A percentile compares a stretch with the other conserved stretches of the same genome.
These are phyloP conservation scores for Dromococcyx pavoninus DNA, from an alignment of 2,797 vertebrate species.

Conservation along the genomic window DNA sequence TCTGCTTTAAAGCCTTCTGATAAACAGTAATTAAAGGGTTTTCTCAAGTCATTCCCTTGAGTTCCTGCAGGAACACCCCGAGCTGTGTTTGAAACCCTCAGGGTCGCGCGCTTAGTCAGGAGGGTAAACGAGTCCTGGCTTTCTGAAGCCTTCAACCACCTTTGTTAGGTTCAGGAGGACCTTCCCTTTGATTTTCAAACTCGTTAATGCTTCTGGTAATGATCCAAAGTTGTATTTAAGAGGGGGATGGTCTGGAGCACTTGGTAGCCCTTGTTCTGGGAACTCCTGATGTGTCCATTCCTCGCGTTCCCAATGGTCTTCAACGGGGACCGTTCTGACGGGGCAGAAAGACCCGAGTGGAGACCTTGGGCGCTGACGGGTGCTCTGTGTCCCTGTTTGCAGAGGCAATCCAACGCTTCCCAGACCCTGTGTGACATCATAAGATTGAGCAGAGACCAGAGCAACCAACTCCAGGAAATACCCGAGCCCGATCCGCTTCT, in stretches of 20 bases:
- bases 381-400: neutral
- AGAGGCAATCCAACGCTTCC: constrained; percentile 93
- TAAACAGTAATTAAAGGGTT: neutral
- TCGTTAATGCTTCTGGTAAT: neutral
- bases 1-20: neutral
- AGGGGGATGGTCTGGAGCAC: neutral
- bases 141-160: no score
- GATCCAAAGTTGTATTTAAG: fast-evolving
- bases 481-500: constrained; percentile 90
- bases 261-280: neutral
- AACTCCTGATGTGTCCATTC: neutral
- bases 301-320: neutral
- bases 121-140: no score
- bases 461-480: constrained; percentile 88
- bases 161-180: neutral
- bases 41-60: neutral
- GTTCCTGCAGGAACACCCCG: neutral
- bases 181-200: neutral
- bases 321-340: neutral
- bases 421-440: constrained; percentile 97
- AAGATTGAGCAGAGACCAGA: constrained; percentile 95
- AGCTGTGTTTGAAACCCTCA: neutral
- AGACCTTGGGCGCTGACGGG: fast-evolving
- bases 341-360: neutral
- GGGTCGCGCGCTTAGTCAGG: neutral